Conservation (phyloP, 2,888 invertebrate species). For the Myopa testacea region DNA sequence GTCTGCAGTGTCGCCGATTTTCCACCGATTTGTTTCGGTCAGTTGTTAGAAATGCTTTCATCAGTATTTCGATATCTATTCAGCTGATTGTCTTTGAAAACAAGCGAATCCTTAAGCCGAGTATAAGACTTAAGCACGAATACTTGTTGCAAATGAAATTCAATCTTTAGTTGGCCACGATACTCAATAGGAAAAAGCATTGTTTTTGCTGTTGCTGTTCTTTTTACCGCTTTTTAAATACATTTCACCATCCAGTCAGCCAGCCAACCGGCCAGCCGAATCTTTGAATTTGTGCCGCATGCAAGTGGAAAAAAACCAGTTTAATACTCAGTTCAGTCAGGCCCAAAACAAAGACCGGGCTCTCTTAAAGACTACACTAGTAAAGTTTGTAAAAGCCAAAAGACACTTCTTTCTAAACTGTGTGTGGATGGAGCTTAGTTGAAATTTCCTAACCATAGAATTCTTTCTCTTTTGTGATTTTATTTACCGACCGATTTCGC, state of each 20-base stretch:
- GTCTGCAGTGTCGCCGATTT: neutral
- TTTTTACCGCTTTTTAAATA: neutral
- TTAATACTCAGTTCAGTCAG: conserved; percentile 13
- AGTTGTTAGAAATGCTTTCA: conserved; percentile 16
- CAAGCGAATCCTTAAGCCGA: neutral
- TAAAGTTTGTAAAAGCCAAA: neutral
- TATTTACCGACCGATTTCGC: conserved; percentile 2
- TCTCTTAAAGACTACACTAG: conserved; percentile 19
- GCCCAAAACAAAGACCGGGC: neutral
- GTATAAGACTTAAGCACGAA: neutral
- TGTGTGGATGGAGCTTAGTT: conserved; percentile 11
- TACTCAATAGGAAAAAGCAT: neutral
- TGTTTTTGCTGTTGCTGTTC: neutral
- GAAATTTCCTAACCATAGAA: neutral
- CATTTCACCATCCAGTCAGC: neutral
- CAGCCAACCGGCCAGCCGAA: neutral
- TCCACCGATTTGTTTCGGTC: conserved; percentile 26
- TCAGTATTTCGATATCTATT: conserved; percentile 10
- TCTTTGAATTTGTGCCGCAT: conserved; percentile 27
- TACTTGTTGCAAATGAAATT: conserved; percentile 24
- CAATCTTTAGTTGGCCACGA: conserved; percentile 1
- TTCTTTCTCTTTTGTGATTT: conserved; percentile 12
- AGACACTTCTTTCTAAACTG: conserved; percentile 12
- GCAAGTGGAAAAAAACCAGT: conserved; percentile 21
- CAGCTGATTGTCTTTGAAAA: neutral